These are phyloP conservation scores for Antheraea pernyi DNA, from an alignment of 1,140 invertebrate genomes.

Conservation along the genomic window DNA sequence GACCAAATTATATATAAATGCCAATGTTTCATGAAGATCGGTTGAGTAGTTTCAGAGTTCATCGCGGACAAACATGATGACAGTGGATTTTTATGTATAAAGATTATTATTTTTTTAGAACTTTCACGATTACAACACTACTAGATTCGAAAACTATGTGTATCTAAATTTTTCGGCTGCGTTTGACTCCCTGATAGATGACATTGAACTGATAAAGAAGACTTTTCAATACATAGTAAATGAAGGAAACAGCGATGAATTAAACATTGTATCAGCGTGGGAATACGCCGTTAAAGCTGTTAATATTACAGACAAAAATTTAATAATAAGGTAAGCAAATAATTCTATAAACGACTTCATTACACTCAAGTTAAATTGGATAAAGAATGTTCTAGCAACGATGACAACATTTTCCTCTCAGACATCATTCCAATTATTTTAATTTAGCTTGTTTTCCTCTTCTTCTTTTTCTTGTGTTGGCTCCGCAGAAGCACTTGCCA, in stretches of 20 bases:
- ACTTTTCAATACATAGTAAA: slow-evolving; percentile 36
- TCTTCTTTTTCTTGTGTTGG: too few species aligned
- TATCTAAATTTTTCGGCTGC: slow-evolving; percentile 58
- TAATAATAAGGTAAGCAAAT: slow-evolving; percentile 66
- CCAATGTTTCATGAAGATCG: too few species aligned
- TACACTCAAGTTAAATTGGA: too few species aligned
- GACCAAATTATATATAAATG: too few species aligned
- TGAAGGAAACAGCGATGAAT: slow-evolving; percentile 18
- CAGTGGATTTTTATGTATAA: too few species aligned
- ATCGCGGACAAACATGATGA: too few species aligned
- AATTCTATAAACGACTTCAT: neutral
- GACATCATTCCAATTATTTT: too few species aligned
- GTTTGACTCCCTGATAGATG: slow-evolving; percentile 54
- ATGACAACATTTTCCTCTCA: too few species aligned
- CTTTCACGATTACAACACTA: slow-evolving; percentile 40
- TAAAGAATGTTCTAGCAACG: too few species aligned
- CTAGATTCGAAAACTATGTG: slow-evolving; percentile 38
- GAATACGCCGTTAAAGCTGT: slow-evolving; percentile 49
- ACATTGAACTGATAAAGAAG: slow-evolving; percentile 39
- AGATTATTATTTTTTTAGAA: slow-evolving; percentile 39
- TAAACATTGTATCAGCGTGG: slow-evolving; percentile 45
- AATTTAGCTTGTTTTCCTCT: too few species aligned
- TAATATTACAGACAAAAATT: slow-evolving; percentile 72
- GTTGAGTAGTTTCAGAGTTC: too few species aligned
- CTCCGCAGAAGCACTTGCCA: too few species aligned